These are phyloP conservation scores for Saccostrea cuccullata DNA, from an alignment of 1,140 invertebrate genomes.

Conservation along the genomic window DNA sequence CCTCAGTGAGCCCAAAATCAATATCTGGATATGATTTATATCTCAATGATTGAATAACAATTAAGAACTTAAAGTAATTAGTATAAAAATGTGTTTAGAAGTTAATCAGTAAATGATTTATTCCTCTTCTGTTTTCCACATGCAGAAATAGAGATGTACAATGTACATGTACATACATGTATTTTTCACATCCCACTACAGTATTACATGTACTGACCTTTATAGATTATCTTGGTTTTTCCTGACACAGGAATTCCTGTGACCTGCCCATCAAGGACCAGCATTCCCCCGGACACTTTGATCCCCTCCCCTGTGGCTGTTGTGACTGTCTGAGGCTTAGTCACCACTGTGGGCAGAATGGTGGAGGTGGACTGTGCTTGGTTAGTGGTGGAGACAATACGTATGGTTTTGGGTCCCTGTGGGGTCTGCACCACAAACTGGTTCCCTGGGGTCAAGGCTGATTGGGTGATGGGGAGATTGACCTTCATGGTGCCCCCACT, in stretches of 20 bases:
- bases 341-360: background rate
- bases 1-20: too few relatives aligned
- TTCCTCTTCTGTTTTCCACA: too few relatives aligned
- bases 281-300: conserved; percentile 44
- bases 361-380: background rate
- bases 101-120: too few relatives aligned
- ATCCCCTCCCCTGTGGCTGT: conserved; percentile 9
- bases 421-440: conserved; percentile 37
- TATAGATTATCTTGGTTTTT: conserved; percentile 52
- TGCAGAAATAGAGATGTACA: too few relatives aligned
- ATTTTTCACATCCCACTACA: too few relatives aligned
- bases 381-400: conserved; percentile 27
- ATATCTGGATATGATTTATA: too few relatives aligned
- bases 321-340: background rate
- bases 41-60: too few relatives aligned
- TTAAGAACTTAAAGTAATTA: too few relatives aligned
- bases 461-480: background rate
- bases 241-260: conserved; percentile 47
- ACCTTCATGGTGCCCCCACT: conserved; percentile 47
- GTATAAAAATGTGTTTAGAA: too few relatives aligned
- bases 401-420: conserved; percentile 45
- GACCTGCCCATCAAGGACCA: conserved; percentile 44
- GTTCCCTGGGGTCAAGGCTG: background rate
- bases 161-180: too few relatives aligned
- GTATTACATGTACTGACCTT: conserved; percentile 40